Base-by-base conservation (phyloP, 2,888 invertebrate species). In the Clanis bilineata region DNA sequence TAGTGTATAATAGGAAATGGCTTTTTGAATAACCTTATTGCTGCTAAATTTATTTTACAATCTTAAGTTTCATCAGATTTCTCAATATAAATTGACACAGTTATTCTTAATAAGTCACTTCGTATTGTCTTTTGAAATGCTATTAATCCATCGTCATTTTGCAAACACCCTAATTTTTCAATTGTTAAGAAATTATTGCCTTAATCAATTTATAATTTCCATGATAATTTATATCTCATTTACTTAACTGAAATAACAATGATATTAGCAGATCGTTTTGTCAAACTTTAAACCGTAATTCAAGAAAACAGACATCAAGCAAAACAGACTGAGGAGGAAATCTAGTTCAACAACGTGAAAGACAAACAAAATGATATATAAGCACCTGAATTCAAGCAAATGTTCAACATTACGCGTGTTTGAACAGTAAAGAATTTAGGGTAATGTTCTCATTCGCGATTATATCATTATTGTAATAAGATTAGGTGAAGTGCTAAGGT, bases 1-100 rank as follows among this genome's bases (percentile, higher is more conserved):
- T 76, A 74, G 70, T 72, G 73, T 67, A 73, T 76, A 79, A 77
- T 80, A 74, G 77, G 71, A 79, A 77, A 81, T 73, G 66, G 71
- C 74, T 73, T 72, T 76, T 76, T 68, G 71, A 72, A 73, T 72
- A 68, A 47, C 43, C 44, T 51, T 18, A 18, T 22, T 15, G 22
- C 18, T 32, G 23, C n/a, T 38, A 9, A 56, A 56, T 3, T 38
- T 23, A 25, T 47, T 45, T 45, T 55, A 55, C n/a, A 22, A 38
- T 38, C 51, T 28, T 28, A 51, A 28, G 51, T 51, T 51, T 51
- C 51, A 28, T 28, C 18, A 32, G 15, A 28, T 28, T 47, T 47
- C 47, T 23, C 25, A 47, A 51, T 51, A 18, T 18, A 15, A n/a
- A 45, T 18, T 51, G 51, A 51, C 51, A 51, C 32, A 51, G 51